Conservation (phyloP, 2,888 invertebrate species). For the Unio delphinus region DNA sequence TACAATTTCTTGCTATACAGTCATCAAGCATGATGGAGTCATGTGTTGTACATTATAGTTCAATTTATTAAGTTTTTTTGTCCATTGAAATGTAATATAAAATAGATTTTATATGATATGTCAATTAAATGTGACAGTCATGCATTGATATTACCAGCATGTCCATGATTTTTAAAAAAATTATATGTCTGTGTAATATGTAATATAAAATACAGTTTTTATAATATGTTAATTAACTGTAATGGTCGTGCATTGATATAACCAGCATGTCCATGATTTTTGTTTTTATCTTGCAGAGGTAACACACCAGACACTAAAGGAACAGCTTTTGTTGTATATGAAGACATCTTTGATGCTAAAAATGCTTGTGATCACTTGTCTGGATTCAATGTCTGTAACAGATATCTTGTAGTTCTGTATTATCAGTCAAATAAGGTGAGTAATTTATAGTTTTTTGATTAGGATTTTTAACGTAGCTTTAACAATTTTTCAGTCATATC, state of each 20-base stretch:
- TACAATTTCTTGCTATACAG: too few species aligned
- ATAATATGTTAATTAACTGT: background rate
- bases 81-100: background rate
- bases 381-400: slow-evolving; percentile 98
- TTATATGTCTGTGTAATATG: background rate
- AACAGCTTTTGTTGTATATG: slow-evolving; percentile 99
- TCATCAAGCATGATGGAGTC: too few species aligned
- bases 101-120: background rate
- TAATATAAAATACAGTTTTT: slow-evolving; percentile 1
- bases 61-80: too few species aligned
- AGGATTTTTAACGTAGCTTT: too few species aligned
- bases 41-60: too few species aligned
- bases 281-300: slow-evolving; percentile 77
- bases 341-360: slow-evolving; percentile 99
- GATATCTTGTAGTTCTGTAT: slow-evolving; percentile 98
- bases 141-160: background rate
- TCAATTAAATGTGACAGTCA: background rate
- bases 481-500: too few species aligned
- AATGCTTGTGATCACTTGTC: slow-evolving; percentile 99
- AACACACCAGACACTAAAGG: slow-evolving; percentile 98
- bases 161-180: background rate
- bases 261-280: background rate
- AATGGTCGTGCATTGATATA: background rate
- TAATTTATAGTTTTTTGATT: background rate
- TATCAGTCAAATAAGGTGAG: slow-evolving; percentile 82